Evolutionary conservation across 2,888 invertebrate species (phyloP), one percentile per base, ranked within the genome.

Genomic region (Cryptosula pallasiana): DNA sequence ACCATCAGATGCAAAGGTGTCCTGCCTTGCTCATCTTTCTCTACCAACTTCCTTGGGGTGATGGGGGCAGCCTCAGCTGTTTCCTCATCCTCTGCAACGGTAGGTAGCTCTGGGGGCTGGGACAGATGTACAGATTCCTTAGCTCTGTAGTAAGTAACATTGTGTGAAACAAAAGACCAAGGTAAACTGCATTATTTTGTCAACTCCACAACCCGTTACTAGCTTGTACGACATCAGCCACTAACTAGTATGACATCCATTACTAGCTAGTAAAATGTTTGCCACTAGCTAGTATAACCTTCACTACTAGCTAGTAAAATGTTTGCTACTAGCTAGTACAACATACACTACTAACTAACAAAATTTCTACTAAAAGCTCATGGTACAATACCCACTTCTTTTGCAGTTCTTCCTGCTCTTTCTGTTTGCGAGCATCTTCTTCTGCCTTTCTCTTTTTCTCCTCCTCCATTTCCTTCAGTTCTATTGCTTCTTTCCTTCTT

Each of bases 1-100:
- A 63, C 63, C 32, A 63, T 27, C 3, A 32, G 25, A 32, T 63
- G 63, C 27, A 63, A 32, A 2, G 27, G 5, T 32, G 63, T 63
- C n/a, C 63, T 63, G 34, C 63, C 63, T 13, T 3, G 32, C 34
- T 63, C 63, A 63, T 63, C 63, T 32, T 63, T 63, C 32, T 63
- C 63, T n/a, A 32, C 32, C 63, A 63, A 27, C 9, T 27, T 63
- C 63, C 63, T 63, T 5, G 63, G 63, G 9, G 25, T 34, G 13
- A 63, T 32, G 13, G 32, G 25, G 32, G 63, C 13, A 25, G 78
- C 76, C 63, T 81, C 73, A n/a, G 78, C 73, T 73, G 79, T 78
- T 74, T 78, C 77, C 34, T 79, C 79, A 57, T 79, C 78, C 63
- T 77, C 77, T 71, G 79, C 79, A 71, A 82, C 77, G 13, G 70